A percentile compares a stretch with the other conserved stretches of the same genome.
Conservation (phyloP, 2,888 invertebrate species). For the Alloscopus bannaensis region DNA sequence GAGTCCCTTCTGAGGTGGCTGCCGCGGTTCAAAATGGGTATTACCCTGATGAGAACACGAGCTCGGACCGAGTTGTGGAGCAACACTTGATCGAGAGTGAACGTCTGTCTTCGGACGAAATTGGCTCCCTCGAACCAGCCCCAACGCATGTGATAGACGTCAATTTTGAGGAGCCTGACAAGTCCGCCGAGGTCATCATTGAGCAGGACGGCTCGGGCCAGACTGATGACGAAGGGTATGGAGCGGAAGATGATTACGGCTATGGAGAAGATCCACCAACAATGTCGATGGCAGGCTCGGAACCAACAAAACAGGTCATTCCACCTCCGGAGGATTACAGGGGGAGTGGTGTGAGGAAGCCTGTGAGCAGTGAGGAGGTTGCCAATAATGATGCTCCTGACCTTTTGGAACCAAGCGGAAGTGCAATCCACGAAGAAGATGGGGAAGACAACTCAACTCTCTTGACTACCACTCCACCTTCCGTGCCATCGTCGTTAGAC, state of each 20-base stretch:
- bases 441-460: background rate
- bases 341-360: conserved; percentile 70
- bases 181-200: conserved; percentile 57
- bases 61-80: conserved; percentile 60
- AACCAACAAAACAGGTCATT: conserved; percentile 53
- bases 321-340: conserved; percentile 49
- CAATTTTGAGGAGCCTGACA: conserved; percentile 56
- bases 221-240: conserved; percentile 39
- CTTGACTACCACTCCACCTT: conserved; percentile 22
- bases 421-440: conserved; percentile 13
- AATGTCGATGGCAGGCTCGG: conserved; percentile 56
- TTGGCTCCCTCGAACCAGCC: conserved; percentile 38
- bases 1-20: conserved; percentile 32
- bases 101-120: conserved; percentile 43
- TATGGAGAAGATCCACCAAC: conserved; percentile 54
- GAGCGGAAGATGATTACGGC: conserved; percentile 52
- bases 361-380: conserved; percentile 59
- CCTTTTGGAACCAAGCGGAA: conserved; percentile 61
- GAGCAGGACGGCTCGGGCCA: conserved; percentile 41
- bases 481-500: background rate
- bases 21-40: conserved; percentile 59
- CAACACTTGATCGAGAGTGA: conserved; percentile 63
- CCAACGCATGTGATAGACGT: conserved; percentile 72
- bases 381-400: no score
- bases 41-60: conserved; percentile 64